Evolutionary conservation across 2,797 vertebrate species (phyloP).

Genomic region (Vultur gryphus): DNA sequence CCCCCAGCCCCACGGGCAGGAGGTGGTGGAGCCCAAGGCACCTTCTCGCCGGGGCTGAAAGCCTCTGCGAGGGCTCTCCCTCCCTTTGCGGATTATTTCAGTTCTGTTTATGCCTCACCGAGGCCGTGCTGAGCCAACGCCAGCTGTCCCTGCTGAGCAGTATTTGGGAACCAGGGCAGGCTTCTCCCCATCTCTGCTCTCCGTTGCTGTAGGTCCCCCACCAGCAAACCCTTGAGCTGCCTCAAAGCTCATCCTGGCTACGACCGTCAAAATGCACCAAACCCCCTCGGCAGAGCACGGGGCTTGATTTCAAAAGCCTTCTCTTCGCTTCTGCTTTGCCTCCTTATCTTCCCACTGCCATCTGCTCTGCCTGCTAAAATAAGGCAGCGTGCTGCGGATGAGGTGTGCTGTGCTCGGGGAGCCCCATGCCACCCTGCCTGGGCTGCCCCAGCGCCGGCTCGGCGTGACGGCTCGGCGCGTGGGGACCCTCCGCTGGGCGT

Average conservation of each 20-base stretch:
- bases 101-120: neutral
- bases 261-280: neutral
- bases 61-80: neutral
- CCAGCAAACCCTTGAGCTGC: neutral
- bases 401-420: neutral
- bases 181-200: neutral
- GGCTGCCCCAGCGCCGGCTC: neutral
- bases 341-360: constrained; percentile 50
- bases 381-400: neutral
- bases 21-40: neutral
- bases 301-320: constrained; percentile 17
- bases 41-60: neutral
- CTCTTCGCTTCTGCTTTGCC: neutral
- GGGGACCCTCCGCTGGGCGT: neutral
- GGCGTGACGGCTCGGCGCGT: accelerated
- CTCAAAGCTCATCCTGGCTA: neutral
- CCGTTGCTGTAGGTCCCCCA: neutral
- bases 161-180: neutral
- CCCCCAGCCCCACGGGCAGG: accelerated
- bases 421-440: neutral
- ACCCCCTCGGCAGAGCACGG: neutral
- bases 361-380: constrained; percentile 56
- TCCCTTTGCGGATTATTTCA: neutral
- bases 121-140: neutral
- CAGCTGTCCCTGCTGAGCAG: neutral